Base-by-base conservation (phyloP, 2,888 invertebrate genomes). In the Cephus rjabovi region DNA sequence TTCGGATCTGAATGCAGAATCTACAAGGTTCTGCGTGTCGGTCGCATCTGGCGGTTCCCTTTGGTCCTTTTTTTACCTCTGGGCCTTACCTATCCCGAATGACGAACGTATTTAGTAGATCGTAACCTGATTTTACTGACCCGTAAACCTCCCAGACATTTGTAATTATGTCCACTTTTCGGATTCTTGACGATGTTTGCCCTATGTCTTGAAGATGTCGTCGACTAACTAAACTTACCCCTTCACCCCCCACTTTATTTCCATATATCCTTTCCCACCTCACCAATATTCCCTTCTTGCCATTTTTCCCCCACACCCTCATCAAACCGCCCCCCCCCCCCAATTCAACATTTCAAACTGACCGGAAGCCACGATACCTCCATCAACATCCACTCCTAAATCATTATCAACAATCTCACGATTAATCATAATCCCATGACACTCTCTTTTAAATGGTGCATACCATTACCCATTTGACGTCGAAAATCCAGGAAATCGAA, bases 11-110 rank as follows among this genome's bases (percentile, higher is more conserved):
- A 76, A 75, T 81, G 82, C 80, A 79, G 79, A 86, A 88, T 87
- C 87, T 86, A 85, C 85, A 82, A 83, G 83, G 80, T 85, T 86
- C 86, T 83, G 83, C 87, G 85, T 83, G 86, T 85, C 82, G 80
- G 69, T 35, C 15, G 31, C 71, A 56, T 68, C 35, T 75, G 75
- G 77, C 81, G 82, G 80, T 79, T 78, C 77, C 79, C 77, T 87
- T 87, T 82, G 80, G 77, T 56, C 40, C 40, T 56, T 56, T 56
- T 56, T 23, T 56, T 56, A 56, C 40, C 40, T 56, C 74, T 6
- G 71, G 34, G 11, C 71, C 71, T 75, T 79, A 31, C 75, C 31
- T 71, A 33, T 71, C 71, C 15, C 75, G 68, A 68, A 30, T 30
- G 68, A 75, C 75, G 75, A 68, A 77, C 77, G 83, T 79, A 83